Base-by-base conservation (phyloP, 2,113 vertebrate species). In the Tyrannus savana region DNA sequence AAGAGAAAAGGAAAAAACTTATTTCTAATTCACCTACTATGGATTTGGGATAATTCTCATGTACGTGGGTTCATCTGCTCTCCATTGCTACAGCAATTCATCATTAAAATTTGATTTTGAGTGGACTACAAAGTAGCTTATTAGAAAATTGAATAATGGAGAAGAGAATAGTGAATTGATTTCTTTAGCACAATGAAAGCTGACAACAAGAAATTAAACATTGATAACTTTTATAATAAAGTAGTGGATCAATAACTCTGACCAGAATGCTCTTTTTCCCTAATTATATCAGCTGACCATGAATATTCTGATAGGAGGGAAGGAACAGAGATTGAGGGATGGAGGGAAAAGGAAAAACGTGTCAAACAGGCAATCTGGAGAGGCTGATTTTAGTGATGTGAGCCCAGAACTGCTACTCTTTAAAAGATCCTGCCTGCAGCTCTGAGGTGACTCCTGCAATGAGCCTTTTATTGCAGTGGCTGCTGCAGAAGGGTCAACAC, bases 131-230 rank as follows among this genome's bases (percentile, higher is more conserved):
- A 93, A 80, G 63, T 47, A 96, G 74, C 86, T 96, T 55, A 92
- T 96, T 96, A 96, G 87, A 81, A 41, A 90, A 88, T 41, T 86
- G 81, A 96, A 69, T 92, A 86, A 97, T 63, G 71, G 89, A 90
- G 80, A 93, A 84, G 49, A 88, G 83, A 94, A 94, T 22, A 86
- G 63, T 25, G 37, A 91, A 97, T 94, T 86, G 90, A 96, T 95
- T 97, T 96, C 81, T 93, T 90, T 53, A 82, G 82, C 68, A 68
- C 77, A 84, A 88, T 76, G 75, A 89, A 94, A 90, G 82, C 81
- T 93, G 95, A 81, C 88, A 88, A 88, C 31, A 79, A 96, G 92
- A 88, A 96, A 96, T 93, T 93, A 96, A 94, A 81, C 86, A 90
- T 83, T 75, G 56, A 75, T 95, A 94, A 94, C 78, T 91, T 96